Conservation (phyloP, 2,888 invertebrate species). For the Protodeltote pygarga region DNA sequence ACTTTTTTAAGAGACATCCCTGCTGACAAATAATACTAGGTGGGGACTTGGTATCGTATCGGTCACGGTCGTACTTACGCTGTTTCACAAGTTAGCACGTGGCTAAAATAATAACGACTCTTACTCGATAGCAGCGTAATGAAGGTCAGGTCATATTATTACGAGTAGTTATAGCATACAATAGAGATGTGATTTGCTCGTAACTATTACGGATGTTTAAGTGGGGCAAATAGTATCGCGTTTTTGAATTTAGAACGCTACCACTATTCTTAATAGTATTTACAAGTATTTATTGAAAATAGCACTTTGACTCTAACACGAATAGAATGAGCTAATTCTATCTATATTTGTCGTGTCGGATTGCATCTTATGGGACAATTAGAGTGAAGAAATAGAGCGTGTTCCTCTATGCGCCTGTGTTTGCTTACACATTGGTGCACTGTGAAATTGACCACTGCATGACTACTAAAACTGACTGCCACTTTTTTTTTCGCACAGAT, state of each 20-base stretch:
- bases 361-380: too few relatives aligned
- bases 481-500: too few relatives aligned
- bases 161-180: conserved; percentile 10
- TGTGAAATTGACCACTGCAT: too few relatives aligned
- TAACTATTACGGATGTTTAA: conserved; percentile 31
- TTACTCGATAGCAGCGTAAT: neutral
- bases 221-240: conserved; percentile 27
- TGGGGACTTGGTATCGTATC: neutral
- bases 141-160: conserved; percentile 4
- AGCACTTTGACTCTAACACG: neutral
- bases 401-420: too few relatives aligned
- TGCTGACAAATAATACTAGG: too few relatives aligned
- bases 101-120: conserved; percentile 18
- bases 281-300: conserved; percentile 18
- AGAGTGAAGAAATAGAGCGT: too few relatives aligned
- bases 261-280: conserved; percentile 19
- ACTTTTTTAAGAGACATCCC: too few relatives aligned
- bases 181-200: conserved; percentile 19
- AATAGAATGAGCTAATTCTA: too few relatives aligned
- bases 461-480: too few relatives aligned
- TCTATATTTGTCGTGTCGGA: too few relatives aligned
- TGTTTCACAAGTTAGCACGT: conserved; percentile 17
- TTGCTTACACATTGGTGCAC: too few relatives aligned
- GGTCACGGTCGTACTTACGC: conserved; percentile 9
- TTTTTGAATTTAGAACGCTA: conserved; percentile 12